Evolutionary conservation across 2,888 invertebrate species (phyloP).

Genomic region (Pantelozetes paolii): DNA sequence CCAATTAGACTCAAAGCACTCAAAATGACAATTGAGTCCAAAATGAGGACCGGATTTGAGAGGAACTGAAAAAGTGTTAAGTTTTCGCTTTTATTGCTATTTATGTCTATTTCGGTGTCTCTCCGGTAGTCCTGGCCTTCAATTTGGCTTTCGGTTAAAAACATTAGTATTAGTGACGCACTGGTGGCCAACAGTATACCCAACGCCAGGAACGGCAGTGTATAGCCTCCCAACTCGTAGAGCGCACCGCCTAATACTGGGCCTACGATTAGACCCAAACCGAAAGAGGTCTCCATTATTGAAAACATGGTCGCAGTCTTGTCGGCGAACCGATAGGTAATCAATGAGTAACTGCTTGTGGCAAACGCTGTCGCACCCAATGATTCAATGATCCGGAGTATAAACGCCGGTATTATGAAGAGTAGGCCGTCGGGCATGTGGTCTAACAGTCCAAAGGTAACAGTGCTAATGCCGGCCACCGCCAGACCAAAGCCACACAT

Average conservation of each 20-base stretch:
- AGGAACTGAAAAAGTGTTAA: slow-evolving; percentile 23
- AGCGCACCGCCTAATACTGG: slow-evolving; percentile 83
- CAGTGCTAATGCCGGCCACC: slow-evolving; percentile 23
- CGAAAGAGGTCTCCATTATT: slow-evolving; percentile 52
- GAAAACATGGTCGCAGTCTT: slow-evolving; percentile 78
- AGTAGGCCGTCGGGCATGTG: not conserved
- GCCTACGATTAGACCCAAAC: slow-evolving; percentile 68
- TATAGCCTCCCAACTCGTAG: slow-evolving; percentile 59
- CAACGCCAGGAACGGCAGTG: slow-evolving; percentile 61
- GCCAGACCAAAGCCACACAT: slow-evolving; percentile 39
- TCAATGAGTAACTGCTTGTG: slow-evolving; percentile 79
- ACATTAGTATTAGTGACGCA: not conserved
- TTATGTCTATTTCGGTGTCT: not conserved
- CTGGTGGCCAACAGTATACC: slow-evolving; percentile 65
- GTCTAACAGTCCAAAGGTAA: slow-evolving; percentile 28
- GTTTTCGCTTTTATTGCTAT: not conserved
- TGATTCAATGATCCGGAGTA: slow-evolving; percentile 74
- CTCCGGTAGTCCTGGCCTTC: not conserved
- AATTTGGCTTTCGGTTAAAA: not conserved
- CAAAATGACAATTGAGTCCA: slow-evolving; percentile 38
- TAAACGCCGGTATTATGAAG: slow-evolving; percentile 55
- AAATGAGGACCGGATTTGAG: slow-evolving; percentile 21
- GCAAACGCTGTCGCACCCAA: slow-evolving; percentile 80
- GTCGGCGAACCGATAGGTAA: slow-evolving; percentile 79
- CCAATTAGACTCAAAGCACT: slow-evolving; percentile 58